Evolutionary conservation across 2,888 invertebrate species (phyloP), one percentile per base, ranked within the genome.

Genomic region (Cheilosia scutellata): DNA sequence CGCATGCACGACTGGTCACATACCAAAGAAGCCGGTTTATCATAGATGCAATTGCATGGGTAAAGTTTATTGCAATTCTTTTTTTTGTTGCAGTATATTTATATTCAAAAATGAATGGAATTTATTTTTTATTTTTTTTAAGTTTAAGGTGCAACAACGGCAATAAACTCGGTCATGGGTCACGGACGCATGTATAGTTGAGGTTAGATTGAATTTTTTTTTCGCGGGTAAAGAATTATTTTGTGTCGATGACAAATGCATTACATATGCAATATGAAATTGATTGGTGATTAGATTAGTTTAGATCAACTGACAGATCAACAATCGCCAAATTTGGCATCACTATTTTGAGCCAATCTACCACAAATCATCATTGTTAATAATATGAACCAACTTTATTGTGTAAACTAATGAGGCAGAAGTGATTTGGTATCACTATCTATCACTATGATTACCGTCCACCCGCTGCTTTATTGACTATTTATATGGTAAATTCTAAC

Each of bases 1-100:
- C 86, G 66, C 86, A 86, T 86, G 86, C 76, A 86, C 75, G 82
- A 86, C 86, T 86, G 86, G 86, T 82, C 82, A 82, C 86, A 86
- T 86, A 82, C 82, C 86, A 82, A 62, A 65, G 57, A 62, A 86
- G 82, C 86, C 76, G 86, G 86, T 86, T 86, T 86, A 16, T 75
- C 29, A 40, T 70, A 84, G 47, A 60, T 66, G 44, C 37, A 57
- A 70, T 55, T 74, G 70, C 71, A 80, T 75, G 65, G 65, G 49
- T 31, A 66, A 47, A 27, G 33, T 11, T 75, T 55, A 0, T 40
- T 37, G 37, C 27, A 7, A 9, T 51, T 51, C 29, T 13, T 51
- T 57, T 16, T 57, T n/a, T 49, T 37, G 42, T 44, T 47, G 9
- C n/a, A 55, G 57, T 71, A 47, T 27, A 55, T 25, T 33, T 27